Percentiles rank a stretch among this genome's conserved stretches.
Evolutionary conservation across 2,113 vertebrate species (phyloP).

Genomic region (Probosciger aterrimus): DNA sequence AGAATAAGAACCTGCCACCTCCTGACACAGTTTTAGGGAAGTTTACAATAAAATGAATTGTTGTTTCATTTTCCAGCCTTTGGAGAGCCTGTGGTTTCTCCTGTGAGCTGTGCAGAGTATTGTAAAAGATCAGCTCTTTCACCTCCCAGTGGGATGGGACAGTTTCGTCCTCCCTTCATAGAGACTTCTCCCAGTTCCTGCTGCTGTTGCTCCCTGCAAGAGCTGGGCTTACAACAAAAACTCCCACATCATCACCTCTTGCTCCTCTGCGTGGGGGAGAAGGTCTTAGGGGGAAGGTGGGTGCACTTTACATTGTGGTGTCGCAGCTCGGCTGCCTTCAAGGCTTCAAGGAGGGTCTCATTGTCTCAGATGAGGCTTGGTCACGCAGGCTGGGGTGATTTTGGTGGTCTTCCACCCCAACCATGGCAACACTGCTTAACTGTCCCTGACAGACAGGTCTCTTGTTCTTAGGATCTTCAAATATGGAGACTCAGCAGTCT

Average conservation of each 20-base stretch:
- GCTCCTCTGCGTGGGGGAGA: not conserved
- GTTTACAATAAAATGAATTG: not conserved
- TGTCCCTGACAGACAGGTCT: not conserved
- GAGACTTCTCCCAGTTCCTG: accelerated
- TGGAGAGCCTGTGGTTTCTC: not conserved
- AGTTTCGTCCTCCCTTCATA: not conserved
- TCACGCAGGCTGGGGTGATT: not conserved
- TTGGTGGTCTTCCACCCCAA: not conserved
- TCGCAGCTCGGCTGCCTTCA: not conserved
- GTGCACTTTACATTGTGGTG: accelerated
- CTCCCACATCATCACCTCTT: not conserved
- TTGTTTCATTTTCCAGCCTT: not conserved
- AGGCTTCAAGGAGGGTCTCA: not conserved
- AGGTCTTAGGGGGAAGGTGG: too few relatives aligned
- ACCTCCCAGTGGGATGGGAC: not conserved
- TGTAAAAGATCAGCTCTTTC: not conserved
- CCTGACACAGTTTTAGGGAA: not conserved
- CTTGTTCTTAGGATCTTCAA: not conserved
- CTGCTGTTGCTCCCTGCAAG: not conserved
- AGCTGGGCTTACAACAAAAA: not conserved
- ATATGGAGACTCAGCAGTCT: not conserved
- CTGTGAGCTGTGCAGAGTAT: not conserved
- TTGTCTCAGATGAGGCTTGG: not conserved
- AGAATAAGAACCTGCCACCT: not conserved
- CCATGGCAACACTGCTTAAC: not conserved